A percentile compares a stretch with the other conserved stretches of the same genome.
Conservation (phyloP, 1,140 invertebrate species). For the Tenebrio molitor region DNA sequence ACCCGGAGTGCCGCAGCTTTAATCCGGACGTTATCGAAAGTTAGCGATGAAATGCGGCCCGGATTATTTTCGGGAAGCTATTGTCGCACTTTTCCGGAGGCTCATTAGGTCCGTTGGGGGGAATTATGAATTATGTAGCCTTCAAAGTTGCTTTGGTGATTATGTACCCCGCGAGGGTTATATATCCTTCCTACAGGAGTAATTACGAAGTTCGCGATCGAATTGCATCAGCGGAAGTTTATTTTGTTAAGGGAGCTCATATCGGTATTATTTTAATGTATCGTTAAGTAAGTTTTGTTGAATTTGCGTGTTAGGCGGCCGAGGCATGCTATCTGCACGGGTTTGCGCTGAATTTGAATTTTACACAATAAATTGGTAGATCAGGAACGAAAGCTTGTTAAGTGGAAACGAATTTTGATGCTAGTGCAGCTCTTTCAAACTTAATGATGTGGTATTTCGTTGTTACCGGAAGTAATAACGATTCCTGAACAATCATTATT, state of each 20-base stretch:
- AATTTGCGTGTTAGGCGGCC: not conserved
- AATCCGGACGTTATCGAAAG: not conserved
- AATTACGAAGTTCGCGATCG: conserved; percentile 4
- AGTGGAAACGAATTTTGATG: no score
- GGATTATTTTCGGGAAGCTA: conserved; percentile 4
- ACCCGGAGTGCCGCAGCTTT: not conserved
- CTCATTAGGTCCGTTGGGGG: conserved; percentile 9
- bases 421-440: no score
- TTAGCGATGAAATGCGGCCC: conserved; percentile 8
- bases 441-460: no score
- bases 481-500: no score
- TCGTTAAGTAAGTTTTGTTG: conserved; percentile 4
- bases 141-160: conserved; percentile 2
- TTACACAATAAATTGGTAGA: not conserved
- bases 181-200: not conserved
- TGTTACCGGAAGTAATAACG: no score
- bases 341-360: not conserved
- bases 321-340: not conserved
- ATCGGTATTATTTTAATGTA: conserved; percentile 8
- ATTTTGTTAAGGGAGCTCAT: not conserved
- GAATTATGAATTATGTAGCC: conserved; percentile 2
- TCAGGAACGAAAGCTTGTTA: not conserved
- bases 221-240: conserved; percentile 3
- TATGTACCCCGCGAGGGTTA: conserved; percentile 4
- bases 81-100: conserved; percentile 7